A percentile compares a stretch with the other conserved stretches of the same genome.
Evolutionary conservation across 1,140 invertebrate genomes (phyloP).

Genomic region (Leptopilina boulardi): DNA sequence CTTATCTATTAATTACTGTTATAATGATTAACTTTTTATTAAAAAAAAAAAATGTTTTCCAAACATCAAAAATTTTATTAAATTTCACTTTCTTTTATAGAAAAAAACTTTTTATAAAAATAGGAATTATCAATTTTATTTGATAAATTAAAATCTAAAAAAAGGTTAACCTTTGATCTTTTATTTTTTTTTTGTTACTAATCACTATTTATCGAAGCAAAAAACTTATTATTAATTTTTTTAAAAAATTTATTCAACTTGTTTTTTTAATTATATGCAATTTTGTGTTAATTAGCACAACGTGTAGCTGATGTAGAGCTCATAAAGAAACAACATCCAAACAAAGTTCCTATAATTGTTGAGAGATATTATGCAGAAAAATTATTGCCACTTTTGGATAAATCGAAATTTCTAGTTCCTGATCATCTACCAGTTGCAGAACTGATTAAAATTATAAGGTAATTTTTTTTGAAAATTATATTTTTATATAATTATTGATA

Average conservation of each 20-base stretch:
- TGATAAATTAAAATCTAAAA: too few species aligned
- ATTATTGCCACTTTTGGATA: conserved; percentile 82
- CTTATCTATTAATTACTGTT: conserved; percentile 1
- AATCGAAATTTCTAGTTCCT: conserved; percentile 87
- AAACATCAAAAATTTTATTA: too few species aligned
- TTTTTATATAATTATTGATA: neutral
- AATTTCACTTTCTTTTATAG: too few species aligned
- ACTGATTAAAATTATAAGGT: conserved; percentile 86
- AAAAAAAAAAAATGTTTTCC: too few species aligned
- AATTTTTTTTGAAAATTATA: conserved; percentile 44
- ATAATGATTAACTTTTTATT: conserved; percentile 4
- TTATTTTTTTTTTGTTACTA: too few species aligned
- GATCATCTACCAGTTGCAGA: conserved; percentile 89
- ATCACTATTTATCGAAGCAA: too few species aligned
- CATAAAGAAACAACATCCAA: conserved; percentile 74
- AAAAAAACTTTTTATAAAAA: too few species aligned
- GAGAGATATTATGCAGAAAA: conserved; percentile 84
- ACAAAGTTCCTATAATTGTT: conserved; percentile 83
- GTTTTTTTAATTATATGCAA: conserved; percentile 30
- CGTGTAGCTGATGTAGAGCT: conserved; percentile 74
- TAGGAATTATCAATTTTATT: too few species aligned
- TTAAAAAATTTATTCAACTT: neutral
- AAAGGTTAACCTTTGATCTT: too few species aligned
- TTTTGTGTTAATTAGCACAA: conserved; percentile 63
- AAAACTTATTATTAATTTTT: neutral